phyloP scores from a whole-genome alignment of 2,888 invertebrate genomes.

The Julus scanicus region DNA sequence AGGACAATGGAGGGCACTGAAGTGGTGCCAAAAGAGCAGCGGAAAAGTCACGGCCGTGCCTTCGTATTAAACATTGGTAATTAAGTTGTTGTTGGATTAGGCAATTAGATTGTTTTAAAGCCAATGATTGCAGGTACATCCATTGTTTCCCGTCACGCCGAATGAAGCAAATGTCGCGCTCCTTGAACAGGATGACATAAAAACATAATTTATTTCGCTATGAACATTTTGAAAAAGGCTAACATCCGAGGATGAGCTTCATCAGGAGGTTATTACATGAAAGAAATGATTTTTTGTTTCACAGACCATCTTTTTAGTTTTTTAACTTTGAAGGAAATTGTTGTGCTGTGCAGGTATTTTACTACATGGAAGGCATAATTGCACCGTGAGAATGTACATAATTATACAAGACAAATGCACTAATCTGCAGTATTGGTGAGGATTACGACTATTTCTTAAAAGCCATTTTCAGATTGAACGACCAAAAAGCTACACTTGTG shows the following conservation, averaged over 20 bases:
- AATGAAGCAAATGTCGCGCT: constrained; percentile 52
- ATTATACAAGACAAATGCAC: neutral
- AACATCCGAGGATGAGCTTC: neutral
- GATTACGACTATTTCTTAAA: neutral
- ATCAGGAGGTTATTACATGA: constrained; percentile 24
- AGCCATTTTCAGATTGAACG: neutral
- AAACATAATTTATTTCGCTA: constrained; percentile 42
- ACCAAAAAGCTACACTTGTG: neutral
- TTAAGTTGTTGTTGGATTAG: constrained; percentile 52
- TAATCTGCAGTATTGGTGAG: neutral
- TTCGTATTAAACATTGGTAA: constrained; percentile 44
- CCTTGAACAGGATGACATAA: constrained; percentile 49
- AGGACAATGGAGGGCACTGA: constrained; percentile 21
- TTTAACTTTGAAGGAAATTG: neutral
- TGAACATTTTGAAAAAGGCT: neutral
- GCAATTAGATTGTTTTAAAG: constrained; percentile 43
- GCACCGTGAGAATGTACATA: neutral
- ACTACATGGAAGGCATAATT: neutral
- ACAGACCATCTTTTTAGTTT: neutral
- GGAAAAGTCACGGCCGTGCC: constrained; percentile 28
- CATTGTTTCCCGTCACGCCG: constrained; percentile 53
- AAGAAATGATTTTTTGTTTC: neutral
- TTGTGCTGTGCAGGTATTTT: neutral
- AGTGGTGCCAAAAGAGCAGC: constrained; percentile 22
- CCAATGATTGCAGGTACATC: constrained; percentile 37